Conservation (phyloP, 1,140 invertebrate species). For the Drosophila mayri region DNA sequence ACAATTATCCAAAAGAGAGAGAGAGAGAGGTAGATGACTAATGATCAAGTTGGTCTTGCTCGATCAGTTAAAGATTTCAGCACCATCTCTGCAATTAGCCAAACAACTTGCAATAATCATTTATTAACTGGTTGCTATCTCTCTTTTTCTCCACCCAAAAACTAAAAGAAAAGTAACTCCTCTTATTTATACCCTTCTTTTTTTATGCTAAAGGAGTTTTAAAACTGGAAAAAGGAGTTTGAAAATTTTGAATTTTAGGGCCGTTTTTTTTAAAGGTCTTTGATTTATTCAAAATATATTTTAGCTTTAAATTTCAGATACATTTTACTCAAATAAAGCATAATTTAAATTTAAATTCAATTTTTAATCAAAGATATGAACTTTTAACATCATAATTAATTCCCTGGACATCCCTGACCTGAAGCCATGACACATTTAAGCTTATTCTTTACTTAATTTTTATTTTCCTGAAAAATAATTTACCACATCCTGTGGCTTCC, state of each 20-base stretch:
- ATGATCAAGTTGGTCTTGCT: constrained; percentile 31
- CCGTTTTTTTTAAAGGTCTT: too few species aligned
- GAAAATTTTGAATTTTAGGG: too few species aligned
- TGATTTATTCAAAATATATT: too few species aligned
- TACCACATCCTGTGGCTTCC: constrained; percentile 8
- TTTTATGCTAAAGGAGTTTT: background rate
- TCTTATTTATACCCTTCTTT: background rate
- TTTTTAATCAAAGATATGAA: too few species aligned
- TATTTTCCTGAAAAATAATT: constrained; percentile 6
- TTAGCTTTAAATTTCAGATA: too few species aligned
- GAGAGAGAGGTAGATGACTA: constrained; percentile 25
- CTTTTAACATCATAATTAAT: background rate
- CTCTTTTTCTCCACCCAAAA: background rate
- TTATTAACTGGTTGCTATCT: constrained; percentile 42
- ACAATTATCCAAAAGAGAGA: constrained; percentile 24
- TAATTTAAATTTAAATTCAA: too few species aligned
- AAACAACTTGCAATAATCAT: constrained; percentile 51
- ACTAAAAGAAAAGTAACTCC: background rate
- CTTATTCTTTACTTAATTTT: background rate
- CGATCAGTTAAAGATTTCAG: constrained; percentile 47
- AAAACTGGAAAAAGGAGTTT: too few species aligned
- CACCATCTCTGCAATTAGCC: constrained; percentile 54
- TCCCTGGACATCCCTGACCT: background rate
- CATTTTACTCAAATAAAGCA: too few species aligned
- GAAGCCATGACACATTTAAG: background rate